Evolutionary conservation across 2,797 vertebrate genomes (phyloP).

Genomic region (Neostethus bicornis): DNA sequence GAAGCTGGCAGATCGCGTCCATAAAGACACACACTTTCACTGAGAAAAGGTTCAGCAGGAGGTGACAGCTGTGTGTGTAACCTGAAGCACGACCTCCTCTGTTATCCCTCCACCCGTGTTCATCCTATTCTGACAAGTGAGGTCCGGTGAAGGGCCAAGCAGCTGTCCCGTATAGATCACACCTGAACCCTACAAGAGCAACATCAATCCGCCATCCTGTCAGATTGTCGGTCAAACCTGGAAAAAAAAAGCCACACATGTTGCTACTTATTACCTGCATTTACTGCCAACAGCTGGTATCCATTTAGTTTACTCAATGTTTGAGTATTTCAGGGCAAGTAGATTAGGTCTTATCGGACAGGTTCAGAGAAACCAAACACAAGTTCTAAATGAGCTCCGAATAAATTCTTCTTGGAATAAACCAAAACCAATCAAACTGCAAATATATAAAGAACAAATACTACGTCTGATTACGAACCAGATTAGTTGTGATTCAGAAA

Average conservation of each 20-base stretch:
- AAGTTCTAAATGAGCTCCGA: no score
- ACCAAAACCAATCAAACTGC: no score
- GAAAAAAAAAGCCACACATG: slow-evolving; percentile 28
- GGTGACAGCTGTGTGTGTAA: slow-evolving; percentile 70
- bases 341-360: background rate
- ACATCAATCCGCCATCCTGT: slow-evolving; percentile 43
- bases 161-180: slow-evolving; percentile 58
- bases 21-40: slow-evolving; percentile 41
- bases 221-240: slow-evolving; percentile 24
- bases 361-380: background rate
- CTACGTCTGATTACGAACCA: no score
- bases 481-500: no score
- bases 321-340: background rate
- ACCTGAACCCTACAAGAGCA: slow-evolving; percentile 57
- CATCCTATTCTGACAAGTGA: slow-evolving; percentile 34
- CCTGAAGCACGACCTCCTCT: slow-evolving; percentile 51
- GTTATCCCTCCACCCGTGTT: slow-evolving; percentile 32
- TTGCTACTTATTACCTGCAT: slow-evolving; percentile 1
- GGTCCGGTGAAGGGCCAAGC: slow-evolving; percentile 8
- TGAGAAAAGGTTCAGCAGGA: slow-evolving; percentile 44
- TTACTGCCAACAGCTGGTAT: background rate
- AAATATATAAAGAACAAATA: no score
- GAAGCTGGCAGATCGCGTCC: slow-evolving; percentile 25
- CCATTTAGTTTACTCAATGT: background rate
- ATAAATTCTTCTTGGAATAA: no score